A percentile compares a stretch with the other conserved stretches of the same genome.
Conservation (phyloP, 2,797 vertebrate species). For the Schizothorax lantsangensis region DNA sequence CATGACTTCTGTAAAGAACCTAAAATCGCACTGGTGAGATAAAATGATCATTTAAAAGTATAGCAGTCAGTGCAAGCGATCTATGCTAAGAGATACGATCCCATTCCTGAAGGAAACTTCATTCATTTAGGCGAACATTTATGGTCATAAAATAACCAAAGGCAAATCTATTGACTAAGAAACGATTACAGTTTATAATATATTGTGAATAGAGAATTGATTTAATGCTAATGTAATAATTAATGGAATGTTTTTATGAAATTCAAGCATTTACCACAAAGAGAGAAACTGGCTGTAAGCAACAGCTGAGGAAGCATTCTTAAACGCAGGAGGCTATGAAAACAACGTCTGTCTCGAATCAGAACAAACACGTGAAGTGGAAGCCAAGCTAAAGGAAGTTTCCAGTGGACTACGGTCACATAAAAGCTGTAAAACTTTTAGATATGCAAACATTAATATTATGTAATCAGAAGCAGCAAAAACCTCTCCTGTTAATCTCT, state of each 20-base stretch:
- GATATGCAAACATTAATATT: neutral
- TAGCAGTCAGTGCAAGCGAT: slow-evolving; percentile 6
- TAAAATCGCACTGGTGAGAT: neutral
- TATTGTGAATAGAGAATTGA: neutral
- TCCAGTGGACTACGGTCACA: slow-evolving; percentile 12
- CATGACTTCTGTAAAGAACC: neutral
- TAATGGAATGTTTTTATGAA: slow-evolving; percentile 34
- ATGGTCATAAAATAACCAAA: slow-evolving; percentile 7
- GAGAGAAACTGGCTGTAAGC: slow-evolving; percentile 37
- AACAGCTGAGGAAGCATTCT: slow-evolving; percentile 29
- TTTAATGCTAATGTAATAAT: slow-evolving; percentile 26
- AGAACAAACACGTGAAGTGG: slow-evolving; percentile 30
- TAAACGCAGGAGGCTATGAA: slow-evolving; percentile 39
- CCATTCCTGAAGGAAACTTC: slow-evolving; percentile 25
- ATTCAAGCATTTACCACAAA: slow-evolving; percentile 50
- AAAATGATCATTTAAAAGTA: neutral
- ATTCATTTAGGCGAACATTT: slow-evolving; percentile 19
- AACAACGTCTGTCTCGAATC: slow-evolving; percentile 36
- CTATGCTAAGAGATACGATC: slow-evolving; percentile 5
- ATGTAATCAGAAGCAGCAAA: slow-evolving; percentile 37
- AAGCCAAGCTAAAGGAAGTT: slow-evolving; percentile 19
- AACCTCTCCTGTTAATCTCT: slow-evolving; percentile 4
- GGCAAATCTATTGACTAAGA: slow-evolving; percentile 29
- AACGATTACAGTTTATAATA: neutral
- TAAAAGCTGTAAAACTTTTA: neutral